Percentiles rank a stretch among this genome's conserved stretches.
Conservation (phyloP, 2,797 vertebrate genomes). For the Vespertilio murinus region DNA sequence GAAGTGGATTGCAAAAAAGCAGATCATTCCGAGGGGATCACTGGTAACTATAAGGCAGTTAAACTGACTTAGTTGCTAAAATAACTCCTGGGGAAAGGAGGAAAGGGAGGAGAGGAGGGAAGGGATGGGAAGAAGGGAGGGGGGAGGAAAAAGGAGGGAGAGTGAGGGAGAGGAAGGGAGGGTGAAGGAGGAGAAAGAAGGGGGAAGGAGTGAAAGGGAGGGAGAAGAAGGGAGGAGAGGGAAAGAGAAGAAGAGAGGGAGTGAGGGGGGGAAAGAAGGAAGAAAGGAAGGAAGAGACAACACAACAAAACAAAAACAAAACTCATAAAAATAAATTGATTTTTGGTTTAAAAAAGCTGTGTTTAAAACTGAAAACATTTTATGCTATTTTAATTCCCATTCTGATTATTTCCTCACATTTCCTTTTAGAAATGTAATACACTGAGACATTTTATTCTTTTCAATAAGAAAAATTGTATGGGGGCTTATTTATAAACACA, state of each 20-base stretch:
- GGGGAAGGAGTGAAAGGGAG: too few species aligned
- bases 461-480: constrained; percentile 76
- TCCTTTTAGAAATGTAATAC: constrained; percentile 62
- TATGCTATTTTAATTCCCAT: constrained; percentile 16
- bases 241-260: too few species aligned
- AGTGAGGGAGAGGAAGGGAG: accelerated
- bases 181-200: too few species aligned
- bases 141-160: too few species aligned
- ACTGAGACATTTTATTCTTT: constrained; percentile 67
- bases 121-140: too few species aligned
- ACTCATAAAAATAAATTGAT: constrained; percentile 10
- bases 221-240: too few species aligned
- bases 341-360: constrained; percentile 53
- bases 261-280: too few species aligned
- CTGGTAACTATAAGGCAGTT: neutral
- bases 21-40: neutral
- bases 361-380: constrained; percentile 64
- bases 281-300: too few species aligned
- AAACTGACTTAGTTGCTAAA: constrained; percentile 24
- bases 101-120: too few species aligned
- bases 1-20: neutral
- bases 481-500: constrained; percentile 68
- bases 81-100: neutral
- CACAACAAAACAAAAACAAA: neutral
- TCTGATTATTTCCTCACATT: constrained; percentile 48